Conservation (phyloP, 2,113 vertebrate genomes). For the Urocynchramus pylzowi region DNA sequence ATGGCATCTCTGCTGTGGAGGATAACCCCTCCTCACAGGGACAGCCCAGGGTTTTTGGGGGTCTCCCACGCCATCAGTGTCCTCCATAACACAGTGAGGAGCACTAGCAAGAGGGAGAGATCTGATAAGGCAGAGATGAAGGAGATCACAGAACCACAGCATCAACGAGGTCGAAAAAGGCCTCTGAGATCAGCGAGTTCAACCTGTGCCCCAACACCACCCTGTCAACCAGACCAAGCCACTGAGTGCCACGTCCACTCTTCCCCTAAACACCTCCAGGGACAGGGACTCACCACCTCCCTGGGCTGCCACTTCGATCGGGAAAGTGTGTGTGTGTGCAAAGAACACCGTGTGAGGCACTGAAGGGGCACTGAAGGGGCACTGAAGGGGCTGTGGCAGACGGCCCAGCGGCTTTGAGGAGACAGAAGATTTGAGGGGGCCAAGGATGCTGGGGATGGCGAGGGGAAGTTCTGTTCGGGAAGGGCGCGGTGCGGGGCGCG, state of each 20-base stretch:
- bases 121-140: rapidly evolving
- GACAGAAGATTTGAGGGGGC: too few relatives aligned
- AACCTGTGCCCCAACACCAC: background rate
- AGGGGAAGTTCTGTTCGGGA: background rate
- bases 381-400: background rate
- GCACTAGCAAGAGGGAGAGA: rapidly evolving
- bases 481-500: background rate
- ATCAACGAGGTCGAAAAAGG: background rate
- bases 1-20: rapidly evolving
- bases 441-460: background rate
- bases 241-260: background rate
- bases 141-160: background rate
- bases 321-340: background rate
- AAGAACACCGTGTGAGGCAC: background rate
- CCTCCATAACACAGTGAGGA: rapidly evolving
- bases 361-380: background rate
- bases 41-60: background rate
- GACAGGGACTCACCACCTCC: too few relatives aligned
- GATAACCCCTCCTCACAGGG: background rate
- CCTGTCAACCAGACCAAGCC: background rate
- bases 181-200: background rate
- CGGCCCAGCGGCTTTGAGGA: background rate
- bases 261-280: background rate
- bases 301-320: rapidly evolving
- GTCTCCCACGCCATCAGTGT: rapidly evolving